Percentiles rank a stretch among this genome's conserved stretches.
Evolutionary conservation across 2,113 vertebrate genomes (phyloP).

Genomic region (Scartelaos histophorus): DNA sequence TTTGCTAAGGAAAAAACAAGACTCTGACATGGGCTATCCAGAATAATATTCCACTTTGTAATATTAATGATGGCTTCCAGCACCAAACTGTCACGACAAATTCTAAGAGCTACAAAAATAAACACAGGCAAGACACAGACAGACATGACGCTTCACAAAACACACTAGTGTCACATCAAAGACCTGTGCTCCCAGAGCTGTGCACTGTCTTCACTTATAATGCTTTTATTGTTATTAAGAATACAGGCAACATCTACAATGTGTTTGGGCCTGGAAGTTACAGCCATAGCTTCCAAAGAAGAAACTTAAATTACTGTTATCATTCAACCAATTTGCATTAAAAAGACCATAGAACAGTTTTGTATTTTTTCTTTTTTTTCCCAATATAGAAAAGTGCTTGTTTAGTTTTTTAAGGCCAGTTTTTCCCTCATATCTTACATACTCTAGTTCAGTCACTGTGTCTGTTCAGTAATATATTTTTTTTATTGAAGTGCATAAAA

Average conservation of each 20-base stretch:
- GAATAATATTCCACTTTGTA: constrained; percentile 32
- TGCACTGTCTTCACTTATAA: background rate
- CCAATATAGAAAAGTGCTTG: too few species aligned
- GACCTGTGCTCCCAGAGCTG: background rate
- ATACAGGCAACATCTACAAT: too few species aligned
- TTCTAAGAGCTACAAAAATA: constrained; percentile 8
- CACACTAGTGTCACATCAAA: constrained; percentile 3
- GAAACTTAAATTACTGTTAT: background rate
- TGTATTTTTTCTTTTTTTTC: too few species aligned
- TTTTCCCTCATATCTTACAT: too few species aligned
- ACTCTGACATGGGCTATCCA: background rate
- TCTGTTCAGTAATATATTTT: constrained; percentile 42
- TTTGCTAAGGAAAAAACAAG: too few species aligned
- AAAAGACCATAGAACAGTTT: too few species aligned
- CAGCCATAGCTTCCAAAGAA: background rate
- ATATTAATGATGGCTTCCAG: constrained; percentile 20
- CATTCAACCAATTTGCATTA: constrained; percentile 24
- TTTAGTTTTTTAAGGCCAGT: too few species aligned
- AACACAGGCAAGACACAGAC: background rate
- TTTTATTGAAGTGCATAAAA: constrained; percentile 19
- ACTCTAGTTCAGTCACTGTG: background rate
- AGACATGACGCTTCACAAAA: background rate
- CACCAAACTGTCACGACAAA: constrained; percentile 24
- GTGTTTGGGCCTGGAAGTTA: too few species aligned
- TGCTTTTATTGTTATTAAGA: constrained; percentile 11